A percentile compares a stretch with the other conserved stretches of the same genome.
Evolutionary conservation across 2,797 vertebrate genomes (phyloP).

Genomic region (Sebastes diploproa): DNA sequence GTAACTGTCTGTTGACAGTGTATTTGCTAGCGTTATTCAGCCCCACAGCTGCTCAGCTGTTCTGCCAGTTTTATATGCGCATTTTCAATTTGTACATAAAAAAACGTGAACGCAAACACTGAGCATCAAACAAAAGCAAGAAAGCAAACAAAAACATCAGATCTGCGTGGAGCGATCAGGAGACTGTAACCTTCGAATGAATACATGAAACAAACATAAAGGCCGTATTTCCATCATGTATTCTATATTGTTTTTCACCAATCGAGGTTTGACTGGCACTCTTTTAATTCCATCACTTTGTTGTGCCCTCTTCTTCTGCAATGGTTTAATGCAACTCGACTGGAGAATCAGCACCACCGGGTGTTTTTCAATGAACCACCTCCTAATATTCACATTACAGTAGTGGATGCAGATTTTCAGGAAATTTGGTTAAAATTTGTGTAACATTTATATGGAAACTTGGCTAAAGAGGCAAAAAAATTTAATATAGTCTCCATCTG

Average conservation of each 20-base stretch:
- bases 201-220: background rate
- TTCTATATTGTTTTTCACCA: background rate
- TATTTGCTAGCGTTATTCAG: background rate
- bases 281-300: background rate
- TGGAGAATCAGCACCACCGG: background rate
- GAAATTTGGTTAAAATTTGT: background rate
- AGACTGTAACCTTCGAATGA: background rate
- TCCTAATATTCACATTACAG: background rate
- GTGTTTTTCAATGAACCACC: background rate
- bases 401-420: background rate
- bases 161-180: background rate
- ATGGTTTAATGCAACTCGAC: background rate
- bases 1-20: background rate
- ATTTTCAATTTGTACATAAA: no score
- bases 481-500: background rate
- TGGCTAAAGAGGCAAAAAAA: background rate
- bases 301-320: background rate
- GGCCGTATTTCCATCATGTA: no score
- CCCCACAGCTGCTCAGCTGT: background rate
- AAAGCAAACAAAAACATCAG: background rate
- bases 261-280: background rate
- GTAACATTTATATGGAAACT: background rate
- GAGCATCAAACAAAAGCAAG: background rate
- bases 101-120: background rate
- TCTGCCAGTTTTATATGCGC: background rate